A percentile compares a stretch with the other conserved stretches of the same genome.
These are phyloP conservation scores for Phortica magna DNA, from an alignment of 2,888 invertebrate species.

Conservation along the genomic window DNA sequence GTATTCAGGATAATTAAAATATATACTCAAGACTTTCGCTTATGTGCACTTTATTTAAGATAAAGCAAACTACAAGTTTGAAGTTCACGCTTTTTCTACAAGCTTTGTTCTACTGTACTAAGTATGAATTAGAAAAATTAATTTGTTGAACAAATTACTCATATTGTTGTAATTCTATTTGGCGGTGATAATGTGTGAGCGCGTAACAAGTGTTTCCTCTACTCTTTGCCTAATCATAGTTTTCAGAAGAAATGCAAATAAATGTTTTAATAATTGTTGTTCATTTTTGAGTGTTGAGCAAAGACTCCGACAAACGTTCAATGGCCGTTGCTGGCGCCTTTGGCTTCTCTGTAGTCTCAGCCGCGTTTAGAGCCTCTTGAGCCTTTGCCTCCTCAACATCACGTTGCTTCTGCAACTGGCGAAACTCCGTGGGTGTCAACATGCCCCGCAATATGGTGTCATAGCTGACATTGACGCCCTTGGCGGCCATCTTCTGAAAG, in stretches of 20 bases:
- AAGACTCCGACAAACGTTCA: conserved; percentile 67
- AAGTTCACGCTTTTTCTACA: background rate
- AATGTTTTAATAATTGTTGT: background rate
- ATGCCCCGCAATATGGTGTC: conserved; percentile 85
- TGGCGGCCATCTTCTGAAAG: conserved; percentile 84
- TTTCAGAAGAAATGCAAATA: conserved; percentile 25
- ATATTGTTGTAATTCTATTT: conserved; percentile 21
- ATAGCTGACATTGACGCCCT: conserved; percentile 83
- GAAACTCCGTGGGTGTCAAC: conserved; percentile 85
- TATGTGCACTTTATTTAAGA: conserved; percentile 21
- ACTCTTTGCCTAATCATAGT: too few species aligned
- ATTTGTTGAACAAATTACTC: conserved; percentile 7
- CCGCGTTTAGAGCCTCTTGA: conserved; percentile 65
- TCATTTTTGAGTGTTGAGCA: conserved; percentile 63
- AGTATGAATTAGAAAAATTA: background rate
- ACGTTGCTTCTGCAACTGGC: conserved; percentile 80
- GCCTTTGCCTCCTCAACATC: conserved; percentile 72
- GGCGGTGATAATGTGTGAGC: conserved; percentile 25
- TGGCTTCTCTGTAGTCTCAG: conserved; percentile 50
- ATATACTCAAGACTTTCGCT: background rate
- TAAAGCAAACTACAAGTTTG: conserved; percentile 7
- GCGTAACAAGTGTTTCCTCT: conserved; percentile 15
- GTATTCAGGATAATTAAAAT: too few species aligned
- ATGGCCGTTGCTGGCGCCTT: conserved; percentile 60
- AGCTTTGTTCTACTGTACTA: conserved; percentile 1